phyloP scores from a whole-genome alignment of 2,888 invertebrate genomes.

The Polydrusus cervinus region DNA sequence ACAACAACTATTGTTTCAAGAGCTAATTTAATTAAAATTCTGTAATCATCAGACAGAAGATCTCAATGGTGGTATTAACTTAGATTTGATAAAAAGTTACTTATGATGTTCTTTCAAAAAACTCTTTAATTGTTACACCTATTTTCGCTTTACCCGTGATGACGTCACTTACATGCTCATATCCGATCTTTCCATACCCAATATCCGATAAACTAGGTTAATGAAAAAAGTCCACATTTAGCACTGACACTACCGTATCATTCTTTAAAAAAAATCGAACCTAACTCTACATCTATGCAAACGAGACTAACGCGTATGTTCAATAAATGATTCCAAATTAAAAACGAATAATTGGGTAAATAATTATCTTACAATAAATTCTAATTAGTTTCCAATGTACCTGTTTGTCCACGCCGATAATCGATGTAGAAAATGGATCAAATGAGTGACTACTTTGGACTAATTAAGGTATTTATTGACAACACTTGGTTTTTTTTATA shows the following conservation, averaged over 20 bases:
- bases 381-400: constrained; percentile 59
- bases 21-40: too few species aligned
- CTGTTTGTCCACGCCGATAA: constrained; percentile 49
- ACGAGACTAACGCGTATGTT: constrained; percentile 43
- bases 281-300: constrained; percentile 39
- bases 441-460: constrained; percentile 52
- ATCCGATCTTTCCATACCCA: constrained; percentile 36
- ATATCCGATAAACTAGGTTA: constrained; percentile 41
- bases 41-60: too few species aligned
- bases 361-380: constrained; percentile 56
- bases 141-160: too few species aligned
- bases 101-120: too few species aligned
- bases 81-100: too few species aligned
- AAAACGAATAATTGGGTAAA: constrained; percentile 51
- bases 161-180: constrained; percentile 34
- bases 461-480: constrained; percentile 51
- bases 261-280: constrained; percentile 8
- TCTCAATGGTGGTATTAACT: too few species aligned
- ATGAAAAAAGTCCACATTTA: constrained; percentile 47
- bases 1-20: too few species aligned
- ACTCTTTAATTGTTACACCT: too few species aligned
- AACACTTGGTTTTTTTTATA: constrained; percentile 25
- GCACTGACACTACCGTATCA: not conserved
- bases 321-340: constrained; percentile 41
- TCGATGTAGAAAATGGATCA: constrained; percentile 54